Evolutionary conservation across 1,140 invertebrate species (phyloP).

Genomic region (Drosophila ogumai): DNA sequence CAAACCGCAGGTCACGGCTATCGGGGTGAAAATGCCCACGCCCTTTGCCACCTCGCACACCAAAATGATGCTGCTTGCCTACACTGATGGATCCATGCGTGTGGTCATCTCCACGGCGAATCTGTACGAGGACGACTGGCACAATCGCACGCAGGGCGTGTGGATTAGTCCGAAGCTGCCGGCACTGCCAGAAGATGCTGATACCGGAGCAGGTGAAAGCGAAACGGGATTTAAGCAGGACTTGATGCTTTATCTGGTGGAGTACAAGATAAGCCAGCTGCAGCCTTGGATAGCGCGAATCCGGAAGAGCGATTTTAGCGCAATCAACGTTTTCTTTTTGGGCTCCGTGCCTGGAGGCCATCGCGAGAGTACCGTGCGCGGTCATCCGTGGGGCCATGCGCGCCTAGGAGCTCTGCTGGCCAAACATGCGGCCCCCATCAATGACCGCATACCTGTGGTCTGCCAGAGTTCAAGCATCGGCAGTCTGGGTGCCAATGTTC

Average conservation of each 20-base stretch:
- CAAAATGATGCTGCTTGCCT: slow-evolving; percentile 96
- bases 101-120: slow-evolving; percentile 97
- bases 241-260: slow-evolving; percentile 91
- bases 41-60: slow-evolving; percentile 96
- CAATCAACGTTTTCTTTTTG: slow-evolving; percentile 93
- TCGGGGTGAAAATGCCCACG: slow-evolving; percentile 90
- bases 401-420: slow-evolving; percentile 88
- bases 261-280: slow-evolving; percentile 90
- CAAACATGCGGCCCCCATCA: slow-evolving; percentile 87
- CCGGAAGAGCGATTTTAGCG: slow-evolving; percentile 91
- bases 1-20: slow-evolving; percentile 88
- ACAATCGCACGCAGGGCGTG: slow-evolving; percentile 96
- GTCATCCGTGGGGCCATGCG: slow-evolving; percentile 89
- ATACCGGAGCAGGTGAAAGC: slow-evolving; percentile 90
- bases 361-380: slow-evolving; percentile 85
- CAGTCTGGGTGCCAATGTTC: slow-evolving; percentile 89
- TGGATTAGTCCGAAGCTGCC: slow-evolving; percentile 95
- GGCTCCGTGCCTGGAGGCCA: slow-evolving; percentile 94
- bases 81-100: slow-evolving; percentile 92
- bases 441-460: slow-evolving; percentile 86
- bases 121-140: slow-evolving; percentile 95
- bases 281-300: slow-evolving; percentile 91
- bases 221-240: slow-evolving; percentile 94
- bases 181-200: slow-evolving; percentile 86
- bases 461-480: slow-evolving; percentile 97